Evolutionary conservation across 2,888 invertebrate genomes (phyloP).

Genomic region (Andrena haemorrhoa): DNA sequence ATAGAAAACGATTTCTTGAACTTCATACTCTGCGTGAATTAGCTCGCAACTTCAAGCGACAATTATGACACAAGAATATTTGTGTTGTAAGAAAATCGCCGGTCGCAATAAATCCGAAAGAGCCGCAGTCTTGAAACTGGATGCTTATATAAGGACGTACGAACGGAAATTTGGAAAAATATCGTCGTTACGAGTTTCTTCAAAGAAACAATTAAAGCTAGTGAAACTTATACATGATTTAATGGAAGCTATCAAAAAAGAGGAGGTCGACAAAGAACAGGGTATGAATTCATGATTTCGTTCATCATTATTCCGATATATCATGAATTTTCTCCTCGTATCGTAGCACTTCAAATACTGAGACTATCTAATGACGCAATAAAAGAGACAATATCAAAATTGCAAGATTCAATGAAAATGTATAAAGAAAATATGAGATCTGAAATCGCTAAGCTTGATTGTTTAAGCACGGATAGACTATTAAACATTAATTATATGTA

Average conservation of each 20-base stretch:
- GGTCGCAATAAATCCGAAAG: conserved; percentile 2
- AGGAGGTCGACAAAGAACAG: conserved; percentile 41
- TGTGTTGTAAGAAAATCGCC: conserved; percentile 2
- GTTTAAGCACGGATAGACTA: conserved; percentile 58
- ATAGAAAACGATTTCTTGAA: conserved; percentile 7
- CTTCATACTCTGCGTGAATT: conserved; percentile 1
- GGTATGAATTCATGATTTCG: conserved; percentile 26
- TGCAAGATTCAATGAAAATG: conserved; percentile 51
- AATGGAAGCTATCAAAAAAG: conserved; percentile 37
- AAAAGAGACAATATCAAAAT: conserved; percentile 51
- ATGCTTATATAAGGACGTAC: conserved; percentile 47
- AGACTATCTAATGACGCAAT: conserved; percentile 55
- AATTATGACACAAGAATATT: conserved; percentile 27
- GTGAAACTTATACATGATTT: conserved; percentile 32
- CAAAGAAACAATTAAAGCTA: conserved; percentile 28
- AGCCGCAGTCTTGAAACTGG: conserved; percentile 30
- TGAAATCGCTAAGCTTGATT: conserved; percentile 49
- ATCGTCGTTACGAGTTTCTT: conserved; percentile 1
- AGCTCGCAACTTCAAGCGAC: background rate
- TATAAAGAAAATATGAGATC: conserved; percentile 34
- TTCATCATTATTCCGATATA: background rate
- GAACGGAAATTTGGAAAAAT: conserved; percentile 44
- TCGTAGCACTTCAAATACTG: conserved; percentile 51
- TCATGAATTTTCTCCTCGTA: background rate
- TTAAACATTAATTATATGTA: conserved; percentile 46